phyloP scores from a whole-genome alignment of 1,140 invertebrate species.

The Stegodyphus mimosarum region DNA sequence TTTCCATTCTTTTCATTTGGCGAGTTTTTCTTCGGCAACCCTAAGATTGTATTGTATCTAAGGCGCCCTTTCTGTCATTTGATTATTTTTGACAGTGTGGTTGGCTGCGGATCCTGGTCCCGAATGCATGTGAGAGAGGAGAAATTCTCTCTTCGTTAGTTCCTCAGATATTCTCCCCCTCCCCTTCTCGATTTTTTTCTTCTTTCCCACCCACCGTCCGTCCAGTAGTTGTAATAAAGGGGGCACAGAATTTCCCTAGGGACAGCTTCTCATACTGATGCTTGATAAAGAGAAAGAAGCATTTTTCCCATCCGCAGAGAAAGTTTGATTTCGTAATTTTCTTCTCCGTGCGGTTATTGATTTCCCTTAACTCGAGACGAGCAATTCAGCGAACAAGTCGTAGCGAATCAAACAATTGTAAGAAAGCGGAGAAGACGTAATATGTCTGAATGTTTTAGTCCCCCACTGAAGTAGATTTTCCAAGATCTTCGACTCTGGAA shows the following conservation, averaged over 20 bases:
- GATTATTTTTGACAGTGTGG: constrained; percentile 56
- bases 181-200: background rate
- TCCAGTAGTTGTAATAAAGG: constrained; percentile 1
- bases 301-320: constrained; percentile 24
- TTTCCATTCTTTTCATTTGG: background rate
- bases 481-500: background rate
- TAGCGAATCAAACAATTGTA: too few relatives aligned
- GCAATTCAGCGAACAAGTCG: too few relatives aligned
- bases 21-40: constrained; percentile 14
- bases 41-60: constrained; percentile 13
- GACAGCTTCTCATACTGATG: constrained; percentile 47
- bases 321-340: constrained; percentile 57
- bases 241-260: constrained; percentile 46
- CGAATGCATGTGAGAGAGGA: constrained; percentile 13
- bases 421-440: too few relatives aligned
- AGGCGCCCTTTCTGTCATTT: constrained; percentile 36
- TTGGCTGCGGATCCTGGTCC: constrained; percentile 14
- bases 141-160: background rate
- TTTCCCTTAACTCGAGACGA: background rate
- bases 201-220: background rate
- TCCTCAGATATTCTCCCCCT: background rate
- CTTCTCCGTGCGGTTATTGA: background rate
- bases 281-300: constrained; percentile 40
- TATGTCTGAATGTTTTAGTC: background rate
- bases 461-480: background rate